These are phyloP conservation scores for Lerema accius DNA, from an alignment of 1,140 invertebrate species.

Conservation along the genomic window DNA sequence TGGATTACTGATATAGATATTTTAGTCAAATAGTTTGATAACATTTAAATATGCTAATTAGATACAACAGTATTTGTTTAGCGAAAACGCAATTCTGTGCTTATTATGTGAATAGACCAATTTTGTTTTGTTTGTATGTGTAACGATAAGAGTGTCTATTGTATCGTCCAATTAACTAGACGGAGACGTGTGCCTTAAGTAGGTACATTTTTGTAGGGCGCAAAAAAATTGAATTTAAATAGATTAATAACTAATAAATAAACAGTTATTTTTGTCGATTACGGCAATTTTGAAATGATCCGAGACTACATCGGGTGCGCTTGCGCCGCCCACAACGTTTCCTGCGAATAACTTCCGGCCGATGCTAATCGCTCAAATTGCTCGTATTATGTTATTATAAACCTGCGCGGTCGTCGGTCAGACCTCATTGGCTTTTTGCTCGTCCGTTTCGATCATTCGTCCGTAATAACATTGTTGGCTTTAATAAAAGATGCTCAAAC, in stretches of 20 bases:
- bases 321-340: conserved; percentile 44
- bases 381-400: conserved; percentile 51
- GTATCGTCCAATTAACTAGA: too few species aligned
- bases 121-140: too few species aligned
- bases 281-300: not conserved
- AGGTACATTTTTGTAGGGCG: too few species aligned
- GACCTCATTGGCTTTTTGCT: conserved; percentile 42
- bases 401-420: conserved; percentile 38
- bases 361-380: conserved; percentile 48
- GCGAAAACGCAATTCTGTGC: too few species aligned
- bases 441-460: conserved; percentile 23
- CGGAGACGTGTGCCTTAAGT: too few species aligned
- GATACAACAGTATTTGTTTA: too few species aligned
- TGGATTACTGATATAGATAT: too few species aligned
- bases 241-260: not conserved
- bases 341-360: conserved; percentile 46
- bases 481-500: conserved; percentile 28
- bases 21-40: too few species aligned
- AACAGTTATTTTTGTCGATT: not conserved
- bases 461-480: conserved; percentile 28
- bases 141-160: too few species aligned
- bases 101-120: too few species aligned
- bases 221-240: too few species aligned
- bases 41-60: too few species aligned
- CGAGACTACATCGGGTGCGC: conserved; percentile 35